A percentile compares a stretch with the other conserved stretches of the same genome.
phyloP scores from a whole-genome alignment of 1,140 invertebrate species.

The Sitobion miscanthi region DNA sequence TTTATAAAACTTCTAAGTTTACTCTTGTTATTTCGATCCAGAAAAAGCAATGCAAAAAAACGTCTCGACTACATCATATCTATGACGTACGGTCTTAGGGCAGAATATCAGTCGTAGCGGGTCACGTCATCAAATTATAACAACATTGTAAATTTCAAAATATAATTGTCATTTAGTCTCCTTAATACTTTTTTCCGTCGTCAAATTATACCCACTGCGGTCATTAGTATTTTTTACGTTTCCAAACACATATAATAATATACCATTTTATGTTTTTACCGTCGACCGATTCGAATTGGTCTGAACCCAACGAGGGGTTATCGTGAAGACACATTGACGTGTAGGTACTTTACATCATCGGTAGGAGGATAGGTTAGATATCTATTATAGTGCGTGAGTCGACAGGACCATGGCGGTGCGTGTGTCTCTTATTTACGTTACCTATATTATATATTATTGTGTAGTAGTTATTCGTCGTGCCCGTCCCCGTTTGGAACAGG shows the following conservation, averaged over 20 bases:
- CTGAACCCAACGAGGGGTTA: background rate
- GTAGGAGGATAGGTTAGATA: background rate
- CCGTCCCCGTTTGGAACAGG: background rate
- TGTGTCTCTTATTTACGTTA: background rate
- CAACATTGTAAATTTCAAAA: background rate
- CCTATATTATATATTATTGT: background rate
- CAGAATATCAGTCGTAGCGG: no score
- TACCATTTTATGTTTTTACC: background rate
- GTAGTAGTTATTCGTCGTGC: background rate
- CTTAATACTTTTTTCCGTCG: background rate
- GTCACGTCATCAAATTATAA: background rate
- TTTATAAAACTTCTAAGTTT: background rate
- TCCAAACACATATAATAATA: background rate
- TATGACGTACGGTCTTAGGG: background rate
- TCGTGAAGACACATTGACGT: background rate
- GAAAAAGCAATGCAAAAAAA: background rate
- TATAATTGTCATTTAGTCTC: background rate
- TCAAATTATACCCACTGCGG: background rate
- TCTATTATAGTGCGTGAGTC: slow-evolving; percentile 13
- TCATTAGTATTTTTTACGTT: background rate
- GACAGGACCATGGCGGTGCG: background rate
- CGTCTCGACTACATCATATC: no score
- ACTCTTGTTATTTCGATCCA: background rate
- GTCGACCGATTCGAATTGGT: background rate
- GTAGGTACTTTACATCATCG: background rate